Percentiles rank a stretch among this genome's conserved stretches.
These are phyloP conservation scores for Oncorhynchus clarkii DNA, from an alignment of 2,113 vertebrate species.

Conservation along the genomic window DNA sequence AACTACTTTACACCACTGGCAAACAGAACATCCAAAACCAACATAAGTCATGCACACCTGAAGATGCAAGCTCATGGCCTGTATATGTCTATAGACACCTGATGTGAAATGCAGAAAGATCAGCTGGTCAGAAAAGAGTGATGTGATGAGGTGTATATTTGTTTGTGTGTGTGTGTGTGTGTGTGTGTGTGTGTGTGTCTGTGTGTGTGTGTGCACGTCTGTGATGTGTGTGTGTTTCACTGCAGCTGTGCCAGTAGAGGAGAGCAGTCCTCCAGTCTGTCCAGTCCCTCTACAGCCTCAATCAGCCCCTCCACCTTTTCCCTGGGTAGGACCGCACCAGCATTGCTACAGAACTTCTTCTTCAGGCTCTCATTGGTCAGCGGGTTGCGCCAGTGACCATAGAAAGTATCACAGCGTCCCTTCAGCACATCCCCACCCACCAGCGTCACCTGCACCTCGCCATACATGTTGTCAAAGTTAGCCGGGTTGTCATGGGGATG, in stretches of 20 bases:
- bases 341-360: slow-evolving; percentile 81
- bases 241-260: slow-evolving; percentile 73
- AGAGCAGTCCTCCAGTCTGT: slow-evolving; percentile 42
- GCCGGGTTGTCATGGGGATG: slow-evolving; percentile 82
- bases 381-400: slow-evolving; percentile 88
- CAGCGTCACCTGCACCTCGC: slow-evolving; percentile 79
- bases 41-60: too few relatives aligned
- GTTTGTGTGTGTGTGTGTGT: too few relatives aligned
- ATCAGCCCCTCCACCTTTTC: slow-evolving; percentile 71
- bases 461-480: slow-evolving; percentile 85
- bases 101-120: too few relatives aligned
- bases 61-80: too few relatives aligned
- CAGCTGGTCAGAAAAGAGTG: too few relatives aligned
- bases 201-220: too few relatives aligned
- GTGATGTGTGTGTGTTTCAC: slow-evolving; percentile 35
- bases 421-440: slow-evolving; percentile 72
- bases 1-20: too few relatives aligned
- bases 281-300: slow-evolving; percentile 55
- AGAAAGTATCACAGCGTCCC: slow-evolving; percentile 85
- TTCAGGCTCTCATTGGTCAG: slow-evolving; percentile 79
- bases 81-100: too few relatives aligned
- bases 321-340: slow-evolving; percentile 67
- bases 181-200: too few relatives aligned
- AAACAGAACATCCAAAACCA: too few relatives aligned
- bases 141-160: too few relatives aligned